Percentiles rank a stretch among this genome's conserved stretches.
Evolutionary conservation across 2,888 invertebrate genomes (phyloP).

Genomic region (Nephrocerus scutellatus): DNA sequence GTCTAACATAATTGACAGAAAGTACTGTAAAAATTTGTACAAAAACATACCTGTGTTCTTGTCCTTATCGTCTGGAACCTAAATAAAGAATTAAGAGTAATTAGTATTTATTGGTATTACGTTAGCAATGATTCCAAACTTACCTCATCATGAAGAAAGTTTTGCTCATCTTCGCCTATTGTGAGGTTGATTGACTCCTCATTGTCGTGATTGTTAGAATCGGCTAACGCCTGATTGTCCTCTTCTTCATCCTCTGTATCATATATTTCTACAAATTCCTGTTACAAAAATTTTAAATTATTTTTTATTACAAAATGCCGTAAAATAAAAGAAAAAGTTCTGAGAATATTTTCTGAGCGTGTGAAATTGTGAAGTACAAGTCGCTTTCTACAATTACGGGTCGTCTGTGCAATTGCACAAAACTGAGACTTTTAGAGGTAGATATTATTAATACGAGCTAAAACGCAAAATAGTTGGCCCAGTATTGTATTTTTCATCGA

Average conservation of each 20-base stretch:
- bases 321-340: too few species aligned
- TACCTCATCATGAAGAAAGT: slow-evolving; percentile 71
- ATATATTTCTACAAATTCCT: slow-evolving; percentile 30
- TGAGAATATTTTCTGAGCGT: too few species aligned
- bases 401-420: too few species aligned
- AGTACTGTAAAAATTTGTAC: slow-evolving; percentile 10
- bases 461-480: too few species aligned
- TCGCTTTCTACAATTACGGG: too few species aligned
- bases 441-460: too few species aligned
- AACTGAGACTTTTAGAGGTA: too few species aligned
- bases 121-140: too few species aligned
- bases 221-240: slow-evolving; percentile 29
- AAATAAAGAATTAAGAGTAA: slow-evolving; percentile 12
- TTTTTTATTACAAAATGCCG: too few species aligned
- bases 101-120: too few species aligned
- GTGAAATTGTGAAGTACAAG: too few species aligned
- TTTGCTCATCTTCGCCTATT: slow-evolving; percentile 71
- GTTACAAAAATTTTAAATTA: slow-evolving; percentile 25
- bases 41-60: slow-evolving; percentile 54
- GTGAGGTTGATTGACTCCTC: slow-evolving; percentile 76
- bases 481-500: too few species aligned
- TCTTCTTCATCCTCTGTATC: slow-evolving; percentile 28
- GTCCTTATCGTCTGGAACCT: slow-evolving; percentile 52
- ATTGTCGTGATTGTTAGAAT: slow-evolving; percentile 51
- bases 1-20: slow-evolving; percentile 1